These are phyloP conservation scores for Drosophila phalerata DNA, from an alignment of 2,888 invertebrate genomes.

Conservation along the genomic window DNA sequence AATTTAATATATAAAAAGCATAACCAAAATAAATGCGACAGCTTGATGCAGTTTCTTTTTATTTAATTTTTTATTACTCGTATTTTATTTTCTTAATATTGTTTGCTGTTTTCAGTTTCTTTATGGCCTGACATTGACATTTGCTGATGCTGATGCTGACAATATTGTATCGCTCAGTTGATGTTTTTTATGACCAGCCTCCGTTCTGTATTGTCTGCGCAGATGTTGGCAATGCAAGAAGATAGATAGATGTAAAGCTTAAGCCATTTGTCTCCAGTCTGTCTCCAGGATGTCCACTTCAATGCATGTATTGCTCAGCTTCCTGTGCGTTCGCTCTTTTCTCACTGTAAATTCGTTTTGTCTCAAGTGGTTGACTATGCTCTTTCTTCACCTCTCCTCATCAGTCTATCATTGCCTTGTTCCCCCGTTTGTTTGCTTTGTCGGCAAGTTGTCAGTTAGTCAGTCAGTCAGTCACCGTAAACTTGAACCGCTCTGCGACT, in stretches of 20 bases:
- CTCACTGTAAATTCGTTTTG: slow-evolving; percentile 50
- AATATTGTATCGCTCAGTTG: slow-evolving; percentile 32
- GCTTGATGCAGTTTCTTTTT: slow-evolving; percentile 48
- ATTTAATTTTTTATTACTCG: slow-evolving; percentile 12
- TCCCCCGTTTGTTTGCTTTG: slow-evolving; percentile 57
- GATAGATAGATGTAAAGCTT: slow-evolving; percentile 5
- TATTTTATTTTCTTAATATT: slow-evolving; percentile 30
- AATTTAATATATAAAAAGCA: slow-evolving; percentile 22
- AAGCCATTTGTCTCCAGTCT: slow-evolving; percentile 59
- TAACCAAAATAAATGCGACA: slow-evolving; percentile 24
- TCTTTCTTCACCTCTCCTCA: neutral
- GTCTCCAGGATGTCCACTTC: slow-evolving; percentile 68
- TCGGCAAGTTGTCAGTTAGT: slow-evolving; percentile 63
- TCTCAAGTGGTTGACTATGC: slow-evolving; percentile 59
- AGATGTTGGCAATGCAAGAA: slow-evolving; percentile 1
- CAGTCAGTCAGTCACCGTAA: slow-evolving; percentile 64
- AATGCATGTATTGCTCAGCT: slow-evolving; percentile 39
- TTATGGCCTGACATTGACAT: slow-evolving; percentile 81
- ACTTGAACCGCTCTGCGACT: slow-evolving; percentile 65
- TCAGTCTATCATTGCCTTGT: neutral
- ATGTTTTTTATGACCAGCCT: slow-evolving; percentile 35
- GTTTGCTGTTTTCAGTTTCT: slow-evolving; percentile 49
- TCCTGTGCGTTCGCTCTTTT: slow-evolving; percentile 21
- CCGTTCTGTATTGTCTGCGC: slow-evolving; percentile 30
- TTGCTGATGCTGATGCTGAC: slow-evolving; percentile 69